Base-by-base conservation (phyloP, 2,888 invertebrate genomes). In the Drosophila paramelanica region DNA sequence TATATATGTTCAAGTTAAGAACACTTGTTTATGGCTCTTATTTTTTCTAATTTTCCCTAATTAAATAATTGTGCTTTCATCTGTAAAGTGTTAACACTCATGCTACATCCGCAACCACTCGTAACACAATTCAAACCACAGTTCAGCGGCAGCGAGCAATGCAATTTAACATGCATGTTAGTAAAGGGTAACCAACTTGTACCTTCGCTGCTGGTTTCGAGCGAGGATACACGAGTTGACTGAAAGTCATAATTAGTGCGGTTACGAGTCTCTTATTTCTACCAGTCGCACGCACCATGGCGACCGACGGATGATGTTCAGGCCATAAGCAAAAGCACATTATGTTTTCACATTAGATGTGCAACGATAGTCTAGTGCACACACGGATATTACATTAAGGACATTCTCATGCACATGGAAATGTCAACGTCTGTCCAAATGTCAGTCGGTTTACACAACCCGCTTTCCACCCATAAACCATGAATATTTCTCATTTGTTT, bases 341-440 rank as follows among this genome's bases (percentile, higher is more conserved):
- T 83, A 86, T 83, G 77, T 74, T 86, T 79, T 82, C 74, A 68
- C 67, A 81, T 73, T 61, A 81, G 67, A 64, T 58, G 75, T 70
- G 67, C 67, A 64, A 69, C 42, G 70, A 66, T 74, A 74, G 80
- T 74, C 65, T 67, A 2, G 45, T 33, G 49, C 13, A 46, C 31
- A 36, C 5, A 33, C n/a, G 8, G 7, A 38, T 11, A 42, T 46
- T 36, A 46, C n/a, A 59, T 46, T 45, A 67, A 49, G 50, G 33
- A 57, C 36, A 49, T 42, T 46, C 59, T 39, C 25, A 39, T 56
- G 33, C 46, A 66, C 55, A 62, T 47, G 62, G 25, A 80, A 73
- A 87, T 83, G 86, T 67, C 74, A 64, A 47, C 65, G 70, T 33
- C 47, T 51, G 56, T 43, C 55, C 66, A 71, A 76, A 55, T 76